Conservation (phyloP, 2,797 vertebrate genomes). For the Diceros bicornis region DNA sequence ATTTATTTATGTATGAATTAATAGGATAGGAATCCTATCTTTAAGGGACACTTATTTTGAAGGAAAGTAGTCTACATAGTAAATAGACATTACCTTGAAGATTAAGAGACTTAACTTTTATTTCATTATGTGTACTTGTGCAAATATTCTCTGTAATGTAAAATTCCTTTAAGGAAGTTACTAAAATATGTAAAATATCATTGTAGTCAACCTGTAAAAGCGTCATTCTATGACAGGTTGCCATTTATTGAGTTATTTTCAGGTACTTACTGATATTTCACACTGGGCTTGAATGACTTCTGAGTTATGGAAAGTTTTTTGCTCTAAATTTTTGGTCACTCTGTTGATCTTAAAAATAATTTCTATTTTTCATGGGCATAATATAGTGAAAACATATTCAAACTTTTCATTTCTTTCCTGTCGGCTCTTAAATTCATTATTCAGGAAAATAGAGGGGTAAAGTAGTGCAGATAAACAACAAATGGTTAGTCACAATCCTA, state of each 20-base stretch:
- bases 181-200: constrained; percentile 20
- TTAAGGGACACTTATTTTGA: background rate
- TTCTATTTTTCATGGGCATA: constrained; percentile 29
- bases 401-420: background rate
- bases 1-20: constrained; percentile 36
- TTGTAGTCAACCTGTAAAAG: background rate
- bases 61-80: background rate
- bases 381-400: constrained; percentile 19
- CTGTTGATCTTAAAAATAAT: background rate
- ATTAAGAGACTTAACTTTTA: background rate
- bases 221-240: background rate
- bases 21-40: background rate
- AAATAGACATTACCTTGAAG: background rate
- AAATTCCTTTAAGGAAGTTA: constrained; percentile 2
- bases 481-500: background rate
- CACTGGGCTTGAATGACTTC: background rate
- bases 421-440: background rate
- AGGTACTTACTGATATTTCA: background rate
- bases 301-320: constrained; percentile 19
- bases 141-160: constrained; percentile 18
- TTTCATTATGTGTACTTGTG: background rate
- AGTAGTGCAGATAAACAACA: constrained; percentile 30
- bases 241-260: constrained; percentile 32
- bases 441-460: background rate
- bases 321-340: background rate